A percentile compares a stretch with the other conserved stretches of the same genome.
Evolutionary conservation across 1,140 invertebrate species (phyloP).

Genomic region (Drosophila sp.): DNA sequence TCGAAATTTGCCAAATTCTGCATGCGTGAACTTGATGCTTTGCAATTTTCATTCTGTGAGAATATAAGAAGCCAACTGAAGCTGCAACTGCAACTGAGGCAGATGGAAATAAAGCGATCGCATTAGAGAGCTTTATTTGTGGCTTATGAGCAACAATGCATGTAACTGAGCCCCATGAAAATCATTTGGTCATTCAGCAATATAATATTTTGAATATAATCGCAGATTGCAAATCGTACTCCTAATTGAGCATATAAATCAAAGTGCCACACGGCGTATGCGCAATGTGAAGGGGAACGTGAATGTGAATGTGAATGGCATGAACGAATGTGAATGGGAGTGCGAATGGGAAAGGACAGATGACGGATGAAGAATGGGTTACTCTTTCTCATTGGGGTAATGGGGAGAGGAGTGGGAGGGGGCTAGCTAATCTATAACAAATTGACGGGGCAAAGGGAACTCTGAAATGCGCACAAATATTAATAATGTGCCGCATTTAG

Average conservation of each 20-base stretch:
- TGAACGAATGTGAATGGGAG: too few species aligned
- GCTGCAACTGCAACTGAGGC: neutral
- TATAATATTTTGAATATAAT: slow-evolving; percentile 19
- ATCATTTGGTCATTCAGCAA: slow-evolving; percentile 23
- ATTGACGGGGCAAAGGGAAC: slow-evolving; percentile 23
- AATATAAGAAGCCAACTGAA: neutral
- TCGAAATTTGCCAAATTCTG: slow-evolving; percentile 1
- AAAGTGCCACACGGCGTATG: slow-evolving; percentile 34
- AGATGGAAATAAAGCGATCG: neutral
- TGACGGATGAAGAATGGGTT: slow-evolving; percentile 15
- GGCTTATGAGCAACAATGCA: neutral
- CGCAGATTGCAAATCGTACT: slow-evolving; percentile 10
- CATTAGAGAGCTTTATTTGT: neutral
- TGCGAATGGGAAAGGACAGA: neutral
- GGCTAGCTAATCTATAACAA: slow-evolving; percentile 53
- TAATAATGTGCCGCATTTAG: slow-evolving; percentile 52
- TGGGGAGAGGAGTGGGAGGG: neutral
- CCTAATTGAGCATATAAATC: slow-evolving; percentile 48
- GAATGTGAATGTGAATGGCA: too few species aligned
- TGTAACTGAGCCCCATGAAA: neutral
- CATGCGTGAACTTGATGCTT: slow-evolving; percentile 5
- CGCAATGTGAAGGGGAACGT: slow-evolving; percentile 10
- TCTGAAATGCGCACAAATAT: slow-evolving; percentile 40
- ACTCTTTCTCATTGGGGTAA: too few species aligned
- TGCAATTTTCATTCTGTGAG: neutral